Base-by-base conservation (phyloP, 2,888 invertebrate species). In the Norana najaformis region DNA sequence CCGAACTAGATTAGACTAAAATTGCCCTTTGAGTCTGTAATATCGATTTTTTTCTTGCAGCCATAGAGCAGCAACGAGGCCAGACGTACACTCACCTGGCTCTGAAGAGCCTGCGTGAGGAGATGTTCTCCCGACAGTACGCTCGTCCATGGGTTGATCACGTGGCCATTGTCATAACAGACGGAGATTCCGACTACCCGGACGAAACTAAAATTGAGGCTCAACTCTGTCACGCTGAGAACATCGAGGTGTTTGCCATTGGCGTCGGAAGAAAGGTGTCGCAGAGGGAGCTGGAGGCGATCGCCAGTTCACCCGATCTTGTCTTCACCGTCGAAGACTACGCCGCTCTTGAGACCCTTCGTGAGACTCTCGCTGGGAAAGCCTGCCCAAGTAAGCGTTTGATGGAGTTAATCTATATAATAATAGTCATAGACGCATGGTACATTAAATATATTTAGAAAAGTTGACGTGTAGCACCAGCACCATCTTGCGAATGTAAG, bases 91-190 rank as follows among this genome's bases (percentile, higher is more conserved):
- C 91, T 4, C 88, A 69, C 20, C 82, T 34, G 37, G 91, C 90
- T 30, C 89, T 91, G 38, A 38, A 85, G 69, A 36, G 36, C 2
- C 88, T 90, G 88, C 83, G 89, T 20, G 47, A 47, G n/a, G 30
- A 30, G 18, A 90, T 90, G 90, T 90, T 90, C 88, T 38, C 90
- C 30, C 18, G 1, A 20, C 35, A 14, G 36, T 14, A 39, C 89
- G 90, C 82, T 82, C 69, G 36, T 88, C 23, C 14, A 30, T 89
- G 90, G 47, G 91, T 90, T 14, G 83, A 83, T 30, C 91, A 88
- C 85, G 36, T 91, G n/a, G 90, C 41, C 47, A 90, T 91, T 36
- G 88, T 91, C 41, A 91, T 91, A 88, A 91, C 91, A 13, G 91
- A 91, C 83, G 91, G 91, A 13, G 88, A 36, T 34, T 89, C 88